Evolutionary conservation across 2,113 vertebrate species (phyloP).

Genomic region (Nothobranchius kuhntae): DNA sequence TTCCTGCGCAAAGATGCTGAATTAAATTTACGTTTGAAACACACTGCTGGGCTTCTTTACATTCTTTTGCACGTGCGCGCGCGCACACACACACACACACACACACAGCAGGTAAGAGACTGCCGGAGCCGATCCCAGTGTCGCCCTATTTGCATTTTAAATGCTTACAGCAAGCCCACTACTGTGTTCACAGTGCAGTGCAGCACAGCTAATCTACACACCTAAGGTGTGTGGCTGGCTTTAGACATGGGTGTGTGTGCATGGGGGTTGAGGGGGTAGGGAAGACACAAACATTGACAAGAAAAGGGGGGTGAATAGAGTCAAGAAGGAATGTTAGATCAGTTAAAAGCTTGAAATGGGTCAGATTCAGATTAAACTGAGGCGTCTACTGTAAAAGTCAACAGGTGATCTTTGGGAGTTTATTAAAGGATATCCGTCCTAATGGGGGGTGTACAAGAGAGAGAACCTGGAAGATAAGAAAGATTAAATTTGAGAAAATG

Average conservation of each 20-base stretch:
- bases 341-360: neutral
- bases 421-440: too few species aligned
- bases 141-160: conserved; percentile 87
- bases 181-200: conserved; percentile 70
- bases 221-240: conserved; percentile 72
- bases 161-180: conserved; percentile 67
- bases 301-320: conserved; percentile 18
- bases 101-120: conserved; percentile 81
- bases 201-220: conserved; percentile 78
- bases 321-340: neutral
- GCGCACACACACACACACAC: conserved; percentile 22
- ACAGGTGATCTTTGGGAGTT: too few species aligned
- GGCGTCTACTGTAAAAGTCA: too few species aligned
- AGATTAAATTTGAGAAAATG: too few species aligned
- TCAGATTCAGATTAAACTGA: too few species aligned
- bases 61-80: conserved; percentile 13
- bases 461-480: too few species aligned
- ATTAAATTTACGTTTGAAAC: neutral
- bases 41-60: conserved; percentile 10
- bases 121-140: conserved; percentile 79
- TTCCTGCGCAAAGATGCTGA: conserved; percentile 2
- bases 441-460: too few species aligned
- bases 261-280: conserved; percentile 41
- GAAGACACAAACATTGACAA: conserved; percentile 37
- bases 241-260: conserved; percentile 45